Conservation (phyloP, 2,888 invertebrate genomes). For the Mythimna impura region DNA sequence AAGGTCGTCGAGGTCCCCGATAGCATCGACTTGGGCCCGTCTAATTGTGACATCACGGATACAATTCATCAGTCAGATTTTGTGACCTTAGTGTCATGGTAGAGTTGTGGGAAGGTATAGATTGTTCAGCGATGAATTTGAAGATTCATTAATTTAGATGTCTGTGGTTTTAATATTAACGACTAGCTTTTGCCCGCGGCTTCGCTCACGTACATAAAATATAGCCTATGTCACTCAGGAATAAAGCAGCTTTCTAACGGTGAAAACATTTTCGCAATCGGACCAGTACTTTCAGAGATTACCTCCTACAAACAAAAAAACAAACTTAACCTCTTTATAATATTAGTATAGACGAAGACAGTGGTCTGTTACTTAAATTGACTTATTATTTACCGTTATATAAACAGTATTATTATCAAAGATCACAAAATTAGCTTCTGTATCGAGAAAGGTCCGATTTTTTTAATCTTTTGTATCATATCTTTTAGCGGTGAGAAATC, state of each 20-base stretch:
- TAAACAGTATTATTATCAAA: neutral
- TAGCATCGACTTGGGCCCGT: constrained; percentile 77
- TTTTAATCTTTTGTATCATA: neutral
- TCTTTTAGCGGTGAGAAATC: too few relatives aligned
- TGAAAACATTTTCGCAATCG: too few relatives aligned
- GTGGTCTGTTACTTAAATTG: neutral
- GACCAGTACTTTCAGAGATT: too few relatives aligned
- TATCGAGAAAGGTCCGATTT: neutral
- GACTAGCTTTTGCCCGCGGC: too few relatives aligned
- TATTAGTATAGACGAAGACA: neutral
- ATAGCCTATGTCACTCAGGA: too few relatives aligned
- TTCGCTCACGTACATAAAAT: too few relatives aligned
- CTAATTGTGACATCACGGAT: constrained; percentile 88
- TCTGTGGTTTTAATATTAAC: constrained; percentile 2
- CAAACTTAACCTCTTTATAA: too few relatives aligned
- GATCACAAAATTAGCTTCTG: neutral
- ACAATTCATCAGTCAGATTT: constrained; percentile 82
- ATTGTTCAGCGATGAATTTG: constrained; percentile 33
- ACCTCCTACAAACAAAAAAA: too few relatives aligned
- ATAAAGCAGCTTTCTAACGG: too few relatives aligned
- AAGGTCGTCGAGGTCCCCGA: constrained; percentile 69
- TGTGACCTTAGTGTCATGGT: constrained; percentile 75
- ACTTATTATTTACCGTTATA: neutral
- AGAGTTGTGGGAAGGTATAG: constrained; percentile 57
- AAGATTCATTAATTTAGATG: constrained; percentile 34